A percentile compares a stretch with the other conserved stretches of the same genome.
Conservation (phyloP, 2,113 vertebrate species). For the Caranx ignobilis region DNA sequence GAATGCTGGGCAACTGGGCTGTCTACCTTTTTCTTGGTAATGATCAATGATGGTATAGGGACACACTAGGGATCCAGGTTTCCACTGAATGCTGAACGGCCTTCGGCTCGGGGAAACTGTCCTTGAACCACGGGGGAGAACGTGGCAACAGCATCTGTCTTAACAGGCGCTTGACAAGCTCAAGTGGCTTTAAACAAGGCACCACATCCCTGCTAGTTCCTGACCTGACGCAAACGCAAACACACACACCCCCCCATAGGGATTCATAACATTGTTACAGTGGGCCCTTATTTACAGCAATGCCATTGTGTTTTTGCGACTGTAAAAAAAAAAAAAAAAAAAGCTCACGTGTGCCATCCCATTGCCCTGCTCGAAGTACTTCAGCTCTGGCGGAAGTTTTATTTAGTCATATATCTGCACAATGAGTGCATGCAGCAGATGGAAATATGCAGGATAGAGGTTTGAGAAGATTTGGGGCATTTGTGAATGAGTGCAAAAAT, state of each 20-base stretch:
- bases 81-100: conserved; percentile 25
- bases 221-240: conserved; percentile 15
- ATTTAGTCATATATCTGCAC: background rate
- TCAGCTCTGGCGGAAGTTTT: conserved; percentile 11
- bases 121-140: conserved; percentile 45
- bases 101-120: conserved; percentile 29
- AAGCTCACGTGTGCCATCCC: background rate
- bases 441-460: too few species aligned
- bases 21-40: conserved; percentile 38
- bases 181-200: conserved; percentile 32
- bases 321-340: background rate
- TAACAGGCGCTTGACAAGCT: conserved; percentile 22
- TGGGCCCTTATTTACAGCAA: conserved; percentile 7
- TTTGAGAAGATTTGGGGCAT: too few species aligned
- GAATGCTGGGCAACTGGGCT: conserved; percentile 29
- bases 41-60: conserved; percentile 28
- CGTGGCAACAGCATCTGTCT: background rate
- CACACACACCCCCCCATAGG: conserved; percentile 2
- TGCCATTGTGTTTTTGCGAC: conserved; percentile 18
- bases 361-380: background rate
- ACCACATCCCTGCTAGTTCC: conserved; percentile 33
- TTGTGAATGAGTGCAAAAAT: too few species aligned
- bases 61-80: conserved; percentile 38
- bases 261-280: conserved; percentile 28
- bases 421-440: background rate